Percentiles rank a stretch among this genome's conserved stretches.
Evolutionary conservation across 2,888 invertebrate genomes (phyloP).

Genomic region (Tricholauxania praeusta): DNA sequence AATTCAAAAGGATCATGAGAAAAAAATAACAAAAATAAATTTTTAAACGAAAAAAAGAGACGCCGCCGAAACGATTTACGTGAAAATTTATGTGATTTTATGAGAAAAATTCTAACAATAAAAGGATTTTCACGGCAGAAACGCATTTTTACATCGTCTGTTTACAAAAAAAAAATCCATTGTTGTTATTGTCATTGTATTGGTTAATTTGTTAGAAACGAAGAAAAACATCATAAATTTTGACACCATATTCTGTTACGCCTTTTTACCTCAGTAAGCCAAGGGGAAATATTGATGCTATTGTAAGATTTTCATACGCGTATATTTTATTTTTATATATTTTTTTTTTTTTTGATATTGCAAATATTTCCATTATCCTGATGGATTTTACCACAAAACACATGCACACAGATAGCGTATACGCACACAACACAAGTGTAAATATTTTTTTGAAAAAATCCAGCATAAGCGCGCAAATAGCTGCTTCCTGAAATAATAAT

Average conservation of each 20-base stretch:
- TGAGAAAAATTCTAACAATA: neutral
- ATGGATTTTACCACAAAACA: slow-evolving; percentile 20
- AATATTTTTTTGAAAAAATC: slow-evolving; percentile 50
- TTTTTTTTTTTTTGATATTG: slow-evolving; percentile 8
- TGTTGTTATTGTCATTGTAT: slow-evolving; percentile 20
- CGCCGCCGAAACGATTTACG: neutral
- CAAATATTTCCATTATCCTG: slow-evolving; percentile 23
- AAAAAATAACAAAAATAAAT: neutral
- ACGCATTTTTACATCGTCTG: neutral
- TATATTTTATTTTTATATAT: neutral
- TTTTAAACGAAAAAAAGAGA: neutral
- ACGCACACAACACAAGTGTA: slow-evolving; percentile 55
- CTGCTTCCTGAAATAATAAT: slow-evolving; percentile 66
- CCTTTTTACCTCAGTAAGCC: neutral
- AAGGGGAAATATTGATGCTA: too few species aligned
- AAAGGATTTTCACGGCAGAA: too few species aligned
- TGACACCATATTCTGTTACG: slow-evolving; percentile 10
- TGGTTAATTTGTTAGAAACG: slow-evolving; percentile 20
- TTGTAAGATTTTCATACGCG: neutral
- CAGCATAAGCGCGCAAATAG: slow-evolving; percentile 62
- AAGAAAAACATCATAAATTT: slow-evolving; percentile 12
- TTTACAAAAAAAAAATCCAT: neutral
- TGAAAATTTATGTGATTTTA: slow-evolving; percentile 3
- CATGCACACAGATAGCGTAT: neutral
- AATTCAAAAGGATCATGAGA: slow-evolving; percentile 1